These are phyloP conservation scores for Philantomba maxwellii DNA, from an alignment of 2,113 vertebrate species.

Conservation along the genomic window DNA sequence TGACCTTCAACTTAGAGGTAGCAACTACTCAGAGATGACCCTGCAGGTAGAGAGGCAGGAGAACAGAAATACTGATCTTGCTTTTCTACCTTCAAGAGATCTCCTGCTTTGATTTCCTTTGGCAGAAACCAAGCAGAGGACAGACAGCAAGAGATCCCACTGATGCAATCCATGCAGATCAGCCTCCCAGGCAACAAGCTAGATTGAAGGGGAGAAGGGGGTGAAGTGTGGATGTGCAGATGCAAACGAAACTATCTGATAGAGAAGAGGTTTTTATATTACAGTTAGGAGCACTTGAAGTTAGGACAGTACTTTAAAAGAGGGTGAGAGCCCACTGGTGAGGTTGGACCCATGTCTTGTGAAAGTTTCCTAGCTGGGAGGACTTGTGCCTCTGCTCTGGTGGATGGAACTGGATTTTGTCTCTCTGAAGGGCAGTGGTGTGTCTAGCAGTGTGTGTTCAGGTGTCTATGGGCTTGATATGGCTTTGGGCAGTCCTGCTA, in stretches of 20 bases:
- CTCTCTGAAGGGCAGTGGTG: neutral
- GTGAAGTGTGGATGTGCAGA: neutral
- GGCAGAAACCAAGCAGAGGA: neutral
- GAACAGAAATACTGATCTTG: accelerated
- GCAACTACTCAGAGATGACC: neutral
- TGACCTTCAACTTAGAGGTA: neutral
- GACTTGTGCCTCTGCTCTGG: neutral
- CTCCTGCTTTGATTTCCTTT: neutral
- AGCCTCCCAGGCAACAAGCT: no score
- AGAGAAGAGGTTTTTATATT: neutral
- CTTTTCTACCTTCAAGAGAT: neutral
- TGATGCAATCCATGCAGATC: accelerated
- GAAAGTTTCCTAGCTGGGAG: neutral
- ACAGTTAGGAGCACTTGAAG: neutral
- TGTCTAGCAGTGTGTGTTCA: neutral
- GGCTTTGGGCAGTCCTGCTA: neutral
- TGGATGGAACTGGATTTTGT: neutral
- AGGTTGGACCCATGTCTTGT: accelerated
- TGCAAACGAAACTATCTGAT: neutral
- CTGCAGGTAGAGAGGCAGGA: neutral
- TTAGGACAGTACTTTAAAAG: neutral
- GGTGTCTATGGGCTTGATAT: neutral
- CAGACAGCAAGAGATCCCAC: neutral
- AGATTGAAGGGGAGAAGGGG: neutral
- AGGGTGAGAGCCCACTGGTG: neutral